phyloP scores from a whole-genome alignment of 2,113 vertebrate species.

The Carlito syrichta region DNA sequence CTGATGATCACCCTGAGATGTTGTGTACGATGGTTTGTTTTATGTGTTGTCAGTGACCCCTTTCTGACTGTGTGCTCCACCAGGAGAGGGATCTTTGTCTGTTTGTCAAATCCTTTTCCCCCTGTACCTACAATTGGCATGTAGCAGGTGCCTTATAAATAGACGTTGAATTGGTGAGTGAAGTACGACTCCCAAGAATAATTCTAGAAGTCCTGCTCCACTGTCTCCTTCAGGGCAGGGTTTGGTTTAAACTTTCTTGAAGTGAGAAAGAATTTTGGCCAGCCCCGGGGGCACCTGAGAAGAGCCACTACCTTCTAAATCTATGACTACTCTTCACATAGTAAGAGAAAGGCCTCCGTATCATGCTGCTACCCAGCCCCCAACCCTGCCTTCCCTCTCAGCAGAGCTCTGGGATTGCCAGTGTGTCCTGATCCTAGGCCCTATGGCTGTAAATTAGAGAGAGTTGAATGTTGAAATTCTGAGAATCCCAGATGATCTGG shows the following conservation, averaged over 20 bases:
- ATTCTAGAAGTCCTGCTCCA: not conserved
- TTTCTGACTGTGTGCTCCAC: not conserved
- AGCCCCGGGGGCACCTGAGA: not conserved
- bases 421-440: not conserved
- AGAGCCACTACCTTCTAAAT: not conserved
- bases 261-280: too few relatives aligned
- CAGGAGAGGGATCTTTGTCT: not conserved
- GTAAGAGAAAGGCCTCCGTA: too few relatives aligned
- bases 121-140: not conserved
- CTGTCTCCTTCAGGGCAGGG: not conserved
- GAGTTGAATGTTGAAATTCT: not conserved
- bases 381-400: not conserved
- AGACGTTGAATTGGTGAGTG: not conserved
- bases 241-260: not conserved
- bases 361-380: too few relatives aligned
- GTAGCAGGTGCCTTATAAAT: not conserved
- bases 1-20: not conserved
- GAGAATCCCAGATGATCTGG: not conserved
- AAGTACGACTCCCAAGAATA: not conserved
- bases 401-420: not conserved
- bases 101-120: not conserved
- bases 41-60: not conserved
- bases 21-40: not conserved
- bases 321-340: too few relatives aligned
- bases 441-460: not conserved